Percentiles rank a stretch among this genome's conserved stretches.
phyloP scores from a whole-genome alignment of 2,888 invertebrate genomes.

The Endotricha flammealis region DNA sequence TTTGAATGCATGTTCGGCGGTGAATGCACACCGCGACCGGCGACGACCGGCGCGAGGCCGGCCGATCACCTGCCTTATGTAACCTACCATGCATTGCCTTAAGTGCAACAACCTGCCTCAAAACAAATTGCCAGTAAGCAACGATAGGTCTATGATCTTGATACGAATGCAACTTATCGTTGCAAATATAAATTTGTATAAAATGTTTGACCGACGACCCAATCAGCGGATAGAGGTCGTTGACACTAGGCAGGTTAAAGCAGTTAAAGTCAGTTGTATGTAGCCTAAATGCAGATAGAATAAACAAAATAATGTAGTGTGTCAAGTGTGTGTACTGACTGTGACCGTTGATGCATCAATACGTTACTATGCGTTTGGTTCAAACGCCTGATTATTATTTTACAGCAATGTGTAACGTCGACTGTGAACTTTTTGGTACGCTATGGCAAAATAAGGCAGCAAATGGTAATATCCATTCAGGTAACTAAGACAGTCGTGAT shows the following conservation, averaged over 20 bases:
- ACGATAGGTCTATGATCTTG: constrained; percentile 50
- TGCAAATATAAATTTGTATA: too few species aligned
- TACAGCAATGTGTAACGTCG: too few species aligned
- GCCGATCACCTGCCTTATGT: constrained; percentile 71
- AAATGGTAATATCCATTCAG: too few species aligned
- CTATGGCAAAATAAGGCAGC: too few species aligned
- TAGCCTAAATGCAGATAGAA: constrained; percentile 21
- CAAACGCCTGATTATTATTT: too few species aligned
- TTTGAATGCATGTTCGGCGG: constrained; percentile 49
- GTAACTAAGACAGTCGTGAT: too few species aligned
- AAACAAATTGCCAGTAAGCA: constrained; percentile 42
- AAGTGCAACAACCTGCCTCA: constrained; percentile 43
- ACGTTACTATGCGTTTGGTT: too few species aligned
- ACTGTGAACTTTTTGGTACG: too few species aligned
- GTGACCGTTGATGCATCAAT: too few species aligned
- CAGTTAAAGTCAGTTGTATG: too few species aligned
- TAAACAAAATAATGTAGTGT: too few species aligned
- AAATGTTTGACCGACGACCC: constrained; percentile 6
- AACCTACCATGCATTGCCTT: constrained; percentile 36
- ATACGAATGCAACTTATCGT: constrained; percentile 33
- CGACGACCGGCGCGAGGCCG: constrained; percentile 59
- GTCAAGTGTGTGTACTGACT: too few species aligned
- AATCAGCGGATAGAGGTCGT: constrained; percentile 24
- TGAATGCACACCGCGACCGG: constrained; percentile 42
- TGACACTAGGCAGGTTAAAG: constrained; percentile 32